Evolutionary conservation across 2,888 invertebrate genomes (phyloP).

Genomic region (Pristionchus japonicus): DNA sequence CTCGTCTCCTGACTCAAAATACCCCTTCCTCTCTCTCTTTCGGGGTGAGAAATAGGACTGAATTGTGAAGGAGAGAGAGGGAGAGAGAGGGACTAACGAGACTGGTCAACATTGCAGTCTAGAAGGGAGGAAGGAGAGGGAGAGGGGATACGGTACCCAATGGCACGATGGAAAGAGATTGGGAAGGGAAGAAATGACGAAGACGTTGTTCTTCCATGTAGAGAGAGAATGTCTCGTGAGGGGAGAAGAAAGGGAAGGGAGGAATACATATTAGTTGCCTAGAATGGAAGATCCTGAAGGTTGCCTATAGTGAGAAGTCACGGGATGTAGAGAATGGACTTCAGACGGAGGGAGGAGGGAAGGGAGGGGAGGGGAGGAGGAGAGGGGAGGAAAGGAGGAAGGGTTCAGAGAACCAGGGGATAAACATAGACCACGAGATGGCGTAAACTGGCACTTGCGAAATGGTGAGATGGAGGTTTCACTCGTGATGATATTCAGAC

Average conservation of each 20-base stretch:
- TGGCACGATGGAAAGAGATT: neutral
- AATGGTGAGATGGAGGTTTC: conserved; percentile 1
- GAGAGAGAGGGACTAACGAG: neutral
- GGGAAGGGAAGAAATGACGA: neutral
- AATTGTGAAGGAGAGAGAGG: neutral
- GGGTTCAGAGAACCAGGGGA: conserved; percentile 7
- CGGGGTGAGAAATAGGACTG: neutral
- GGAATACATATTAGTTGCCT: neutral
- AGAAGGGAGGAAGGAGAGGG: neutral
- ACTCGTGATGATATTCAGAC: neutral
- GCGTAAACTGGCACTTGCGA: neutral
- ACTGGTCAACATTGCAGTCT: neutral
- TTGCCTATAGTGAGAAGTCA: neutral
- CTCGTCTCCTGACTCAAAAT: neutral
- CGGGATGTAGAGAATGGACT: neutral
- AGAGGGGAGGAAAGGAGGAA: neutral
- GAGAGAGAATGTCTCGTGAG: neutral
- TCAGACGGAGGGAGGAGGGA: neutral
- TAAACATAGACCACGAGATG: neutral
- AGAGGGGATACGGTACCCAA: neutral
- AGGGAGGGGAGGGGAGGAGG: neutral
- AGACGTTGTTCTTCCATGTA: neutral
- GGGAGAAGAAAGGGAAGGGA: neutral
- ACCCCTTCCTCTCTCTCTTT: neutral
- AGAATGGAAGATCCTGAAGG: neutral